Conservation (phyloP, 2,113 vertebrate genomes). For the Daphoenositta chrysoptera region DNA sequence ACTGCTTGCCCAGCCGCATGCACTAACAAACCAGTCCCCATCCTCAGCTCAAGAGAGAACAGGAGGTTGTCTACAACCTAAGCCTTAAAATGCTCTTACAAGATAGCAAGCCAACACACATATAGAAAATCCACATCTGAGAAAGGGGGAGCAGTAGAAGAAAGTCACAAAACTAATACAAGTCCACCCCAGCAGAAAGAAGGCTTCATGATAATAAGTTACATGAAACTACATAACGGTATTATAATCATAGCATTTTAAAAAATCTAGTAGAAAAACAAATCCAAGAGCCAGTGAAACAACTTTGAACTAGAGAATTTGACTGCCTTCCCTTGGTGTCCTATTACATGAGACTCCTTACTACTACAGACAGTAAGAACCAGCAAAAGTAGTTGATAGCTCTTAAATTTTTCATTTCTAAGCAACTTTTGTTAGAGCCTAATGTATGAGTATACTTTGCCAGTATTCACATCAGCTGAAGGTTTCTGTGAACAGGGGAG, state of each 20-base stretch:
- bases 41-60: not conserved
- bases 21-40: not conserved
- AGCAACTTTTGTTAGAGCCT: not conserved
- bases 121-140: not conserved
- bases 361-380: not conserved
- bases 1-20: not conserved
- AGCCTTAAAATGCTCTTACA: not conserved
- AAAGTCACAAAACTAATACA: not conserved
- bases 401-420: not conserved
- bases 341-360: not conserved
- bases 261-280: not conserved
- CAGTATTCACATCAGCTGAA: not conserved
- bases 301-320: not conserved
- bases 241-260: not conserved
- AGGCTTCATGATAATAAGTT: fast-evolving
- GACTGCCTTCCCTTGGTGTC: not conserved
- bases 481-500: not conserved
- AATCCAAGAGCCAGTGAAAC: not conserved
- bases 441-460: fast-evolving
- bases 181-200: not conserved
- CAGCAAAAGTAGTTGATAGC: not conserved
- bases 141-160: not conserved
- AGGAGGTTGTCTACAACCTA: not conserved
- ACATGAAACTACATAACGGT: fast-evolving
- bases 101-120: not conserved